Base-by-base conservation (phyloP, 1,140 invertebrate genomes). In the Sitophilus oryzae region DNA sequence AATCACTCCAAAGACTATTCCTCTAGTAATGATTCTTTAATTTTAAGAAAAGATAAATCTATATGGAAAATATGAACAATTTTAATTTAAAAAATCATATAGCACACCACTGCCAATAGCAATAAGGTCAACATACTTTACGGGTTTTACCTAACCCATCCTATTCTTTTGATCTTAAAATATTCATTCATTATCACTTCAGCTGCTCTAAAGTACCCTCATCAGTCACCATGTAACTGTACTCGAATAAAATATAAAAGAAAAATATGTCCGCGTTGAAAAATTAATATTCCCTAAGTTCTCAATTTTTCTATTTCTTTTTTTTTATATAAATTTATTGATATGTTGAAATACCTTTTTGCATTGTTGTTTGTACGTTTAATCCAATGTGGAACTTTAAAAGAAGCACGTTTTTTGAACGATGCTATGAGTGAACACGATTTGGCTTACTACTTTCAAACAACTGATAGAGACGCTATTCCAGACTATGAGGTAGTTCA, bases 401-500 rank as follows among this genome's bases (percentile, higher is more conserved):
- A n/a, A n/a, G n/a, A n/a, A n/a, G n/a, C n/a, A n/a, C n/a, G n/a
- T n/a, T n/a, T n/a, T n/a, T n/a, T n/a, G 30, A 58, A 63, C 38
- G 16, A 64, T 50, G 20, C 53, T n/a, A 63, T 66, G 61, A 60
- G 40, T 38, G 57, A 61, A n/a, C 23, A 52, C 6, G 67, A 67
- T 41, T 49, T 66, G 10, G 48, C 59, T n/a, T 62, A 64, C 56
- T 66, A 66, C 62, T 68, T 68, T 55, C 61, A 63, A 60, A 63
- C 63, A 4, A 45, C 5, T 37, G 48, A 61, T 56, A 51, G 37
- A 54, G 25, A 25, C 22, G 14, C 11, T 9, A 19, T 68, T 25
- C 64, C 65, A 3, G 61, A 69, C n/a, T 69, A 69, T 56, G 66
- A 69, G 53, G 40, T 69, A 3, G 55, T 69, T 11, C 59, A 61